Conservation (phyloP, 2,113 vertebrate species). For the Arothron firmamentum region DNA sequence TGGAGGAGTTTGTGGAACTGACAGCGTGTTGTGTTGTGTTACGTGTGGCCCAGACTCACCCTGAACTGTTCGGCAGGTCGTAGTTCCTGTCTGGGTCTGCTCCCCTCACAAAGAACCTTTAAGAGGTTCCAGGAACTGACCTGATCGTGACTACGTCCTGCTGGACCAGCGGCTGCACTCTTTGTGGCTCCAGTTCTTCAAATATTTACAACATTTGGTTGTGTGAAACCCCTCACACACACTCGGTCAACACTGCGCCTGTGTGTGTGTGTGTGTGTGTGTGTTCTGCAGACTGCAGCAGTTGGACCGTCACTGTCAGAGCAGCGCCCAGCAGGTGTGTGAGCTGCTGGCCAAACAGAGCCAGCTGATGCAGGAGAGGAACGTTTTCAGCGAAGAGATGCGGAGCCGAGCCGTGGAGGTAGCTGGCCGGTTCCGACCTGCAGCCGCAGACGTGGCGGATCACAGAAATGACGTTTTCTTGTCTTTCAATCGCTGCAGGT, state of each 20-base stretch:
- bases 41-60: too few relatives aligned
- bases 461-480: not conserved
- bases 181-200: constrained; percentile 41
- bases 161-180: constrained; percentile 46
- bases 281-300: constrained; percentile 82
- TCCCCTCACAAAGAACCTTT: too few relatives aligned
- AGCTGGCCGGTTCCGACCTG: constrained; percentile 20
- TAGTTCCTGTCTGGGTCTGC: too few relatives aligned
- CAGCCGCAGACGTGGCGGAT: constrained; percentile 3
- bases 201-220: constrained; percentile 64
- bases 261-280: constrained; percentile 30
- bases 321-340: constrained; percentile 86
- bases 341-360: constrained; percentile 88
- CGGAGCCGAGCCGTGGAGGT: constrained; percentile 76
- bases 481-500: constrained; percentile 43
- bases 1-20: too few relatives aligned
- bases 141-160: not conserved
- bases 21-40: too few relatives aligned
- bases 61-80: too few relatives aligned
- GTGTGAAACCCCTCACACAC: constrained; percentile 38
- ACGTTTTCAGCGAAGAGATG: constrained; percentile 81
- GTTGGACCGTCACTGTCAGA: constrained; percentile 88
- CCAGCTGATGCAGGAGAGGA: constrained; percentile 84
- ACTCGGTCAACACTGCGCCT: constrained; percentile 36
- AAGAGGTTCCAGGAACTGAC: too few relatives aligned